phyloP scores from a whole-genome alignment of 1,140 invertebrate genomes.

The Carcinoscorpius rotundicauda region DNA sequence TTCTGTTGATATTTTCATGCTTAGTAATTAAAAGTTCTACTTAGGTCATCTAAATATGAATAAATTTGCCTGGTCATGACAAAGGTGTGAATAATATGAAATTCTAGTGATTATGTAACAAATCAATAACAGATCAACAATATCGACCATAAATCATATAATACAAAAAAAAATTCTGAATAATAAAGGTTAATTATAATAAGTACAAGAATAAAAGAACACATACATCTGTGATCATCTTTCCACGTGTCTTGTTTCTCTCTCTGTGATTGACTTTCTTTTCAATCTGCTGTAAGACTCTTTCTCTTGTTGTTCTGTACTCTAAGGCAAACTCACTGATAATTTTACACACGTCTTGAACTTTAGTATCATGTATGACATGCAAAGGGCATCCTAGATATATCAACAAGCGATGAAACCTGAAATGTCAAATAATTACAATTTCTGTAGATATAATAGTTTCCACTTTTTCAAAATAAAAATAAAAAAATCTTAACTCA shows the following conservation, averaged over 20 bases:
- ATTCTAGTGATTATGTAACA: too few relatives aligned
- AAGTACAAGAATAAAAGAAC: neutral
- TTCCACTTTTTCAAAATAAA: neutral
- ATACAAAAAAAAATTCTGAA: too few relatives aligned
- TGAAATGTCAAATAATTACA: slow-evolving; percentile 26
- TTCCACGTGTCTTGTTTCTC: slow-evolving; percentile 90
- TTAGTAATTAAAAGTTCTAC: too few relatives aligned
- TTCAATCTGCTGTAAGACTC: slow-evolving; percentile 87
- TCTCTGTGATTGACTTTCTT: slow-evolving; percentile 73
- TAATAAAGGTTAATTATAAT: too few relatives aligned
- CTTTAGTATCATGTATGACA: slow-evolving; percentile 72
- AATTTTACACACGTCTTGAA: slow-evolving; percentile 82
- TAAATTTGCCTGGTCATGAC: too few relatives aligned
- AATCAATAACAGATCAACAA: too few relatives aligned
- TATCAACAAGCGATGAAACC: slow-evolving; percentile 85
- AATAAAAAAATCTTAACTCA: neutral
- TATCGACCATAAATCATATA: too few relatives aligned
- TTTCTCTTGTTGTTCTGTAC: slow-evolving; percentile 90
- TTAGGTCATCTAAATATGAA: too few relatives aligned
- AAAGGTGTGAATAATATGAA: too few relatives aligned
- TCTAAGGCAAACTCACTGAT: slow-evolving; percentile 98
- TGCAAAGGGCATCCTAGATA: slow-evolving; percentile 78
- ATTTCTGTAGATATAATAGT: neutral
- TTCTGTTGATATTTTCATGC: too few relatives aligned
- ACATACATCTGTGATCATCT: slow-evolving; percentile 90